Conservation (phyloP, 2,797 vertebrate genomes). For the Decapterus maruadsi region DNA sequence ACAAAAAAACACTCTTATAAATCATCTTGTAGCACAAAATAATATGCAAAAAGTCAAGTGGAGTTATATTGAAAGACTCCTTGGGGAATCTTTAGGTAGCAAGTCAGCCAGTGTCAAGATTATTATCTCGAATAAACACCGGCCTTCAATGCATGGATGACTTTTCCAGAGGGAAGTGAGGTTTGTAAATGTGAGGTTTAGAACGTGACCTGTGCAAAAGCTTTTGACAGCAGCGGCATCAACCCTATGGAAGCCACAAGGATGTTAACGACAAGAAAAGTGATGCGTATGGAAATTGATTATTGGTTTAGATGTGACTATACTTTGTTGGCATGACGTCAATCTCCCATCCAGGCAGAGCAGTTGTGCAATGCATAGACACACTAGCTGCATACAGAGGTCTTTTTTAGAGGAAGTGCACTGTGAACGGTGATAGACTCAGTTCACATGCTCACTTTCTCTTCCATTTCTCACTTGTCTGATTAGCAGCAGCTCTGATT, state of each 20-base stretch:
- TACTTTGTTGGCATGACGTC: slow-evolving; percentile 29
- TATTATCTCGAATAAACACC: slow-evolving; percentile 31
- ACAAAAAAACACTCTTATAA: slow-evolving; percentile 24
- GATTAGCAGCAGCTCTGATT: slow-evolving; percentile 47
- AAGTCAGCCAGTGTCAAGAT: slow-evolving; percentile 42
- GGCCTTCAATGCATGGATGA: slow-evolving; percentile 12
- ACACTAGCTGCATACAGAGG: slow-evolving; percentile 18
- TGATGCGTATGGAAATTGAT: slow-evolving; percentile 21
- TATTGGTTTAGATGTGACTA: slow-evolving; percentile 6
- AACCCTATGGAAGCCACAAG: not conserved
- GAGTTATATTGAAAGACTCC: slow-evolving; percentile 40
- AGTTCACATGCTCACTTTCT: slow-evolving; percentile 24
- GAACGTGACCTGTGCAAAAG: not conserved
- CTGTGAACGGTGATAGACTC: slow-evolving; percentile 27
- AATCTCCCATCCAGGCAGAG: slow-evolving; percentile 34
- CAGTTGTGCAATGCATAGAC: slow-evolving; percentile 34
- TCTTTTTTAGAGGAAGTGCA: slow-evolving; percentile 9
- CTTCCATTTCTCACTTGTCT: slow-evolving; percentile 39
- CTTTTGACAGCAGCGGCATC: slow-evolving; percentile 12
- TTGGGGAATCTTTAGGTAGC: slow-evolving; percentile 54
- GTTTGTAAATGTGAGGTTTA: slow-evolving; percentile 1
- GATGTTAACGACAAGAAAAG: slow-evolving; percentile 18
- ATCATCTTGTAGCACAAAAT: slow-evolving; percentile 62
- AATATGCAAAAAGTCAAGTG: slow-evolving; percentile 63
- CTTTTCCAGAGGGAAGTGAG: not conserved